These are phyloP conservation scores for Phyllostomus discolor DNA, from an alignment of 2,113 vertebrate species.

Conservation along the genomic window DNA sequence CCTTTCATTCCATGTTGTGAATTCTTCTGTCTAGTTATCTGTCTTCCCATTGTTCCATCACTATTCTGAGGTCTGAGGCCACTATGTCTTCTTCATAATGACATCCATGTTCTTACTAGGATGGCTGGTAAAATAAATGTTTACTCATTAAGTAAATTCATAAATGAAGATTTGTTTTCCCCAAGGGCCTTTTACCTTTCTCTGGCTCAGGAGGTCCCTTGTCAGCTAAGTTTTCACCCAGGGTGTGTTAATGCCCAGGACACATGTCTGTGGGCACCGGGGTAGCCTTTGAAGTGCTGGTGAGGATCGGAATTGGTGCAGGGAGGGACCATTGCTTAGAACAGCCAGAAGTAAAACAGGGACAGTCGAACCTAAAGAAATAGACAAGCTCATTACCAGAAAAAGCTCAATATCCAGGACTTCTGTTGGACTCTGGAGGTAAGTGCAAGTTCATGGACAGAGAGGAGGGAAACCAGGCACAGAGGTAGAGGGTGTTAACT, in stretches of 20 bases:
- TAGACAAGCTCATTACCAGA: background rate
- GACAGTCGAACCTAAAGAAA: background rate
- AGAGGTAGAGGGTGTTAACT: background rate
- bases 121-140: background rate
- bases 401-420: background rate
- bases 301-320: background rate
- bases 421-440: background rate
- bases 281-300: background rate
- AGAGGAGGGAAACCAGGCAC: background rate
- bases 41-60: background rate
- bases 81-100: background rate
- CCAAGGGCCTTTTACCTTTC: background rate
- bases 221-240: background rate
- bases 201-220: background rate
- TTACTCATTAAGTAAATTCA: background rate
- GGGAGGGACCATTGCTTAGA: background rate
- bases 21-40: background rate
- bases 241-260: background rate
- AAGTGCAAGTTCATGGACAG: background rate
- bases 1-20: background rate
- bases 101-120: background rate
- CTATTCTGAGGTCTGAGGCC: background rate
- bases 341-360: background rate
- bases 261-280: background rate
- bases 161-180: background rate